phyloP scores from a whole-genome alignment of 1,140 invertebrate species.

The Araneus ventricosus region DNA sequence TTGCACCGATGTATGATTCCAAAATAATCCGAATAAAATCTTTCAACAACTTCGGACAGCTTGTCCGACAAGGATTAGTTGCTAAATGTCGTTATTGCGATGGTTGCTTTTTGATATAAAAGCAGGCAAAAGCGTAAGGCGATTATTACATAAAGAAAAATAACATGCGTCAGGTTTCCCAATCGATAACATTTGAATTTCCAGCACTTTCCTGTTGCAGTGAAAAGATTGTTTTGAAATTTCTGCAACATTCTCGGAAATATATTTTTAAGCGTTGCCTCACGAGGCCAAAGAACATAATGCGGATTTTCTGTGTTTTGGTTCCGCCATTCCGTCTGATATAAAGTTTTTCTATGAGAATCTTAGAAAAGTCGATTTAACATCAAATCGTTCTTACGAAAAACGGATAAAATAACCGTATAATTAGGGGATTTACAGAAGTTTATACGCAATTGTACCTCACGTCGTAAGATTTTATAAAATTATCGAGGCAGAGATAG shows the following conservation, averaged over 20 bases:
- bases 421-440: too few relatives aligned
- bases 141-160: neutral
- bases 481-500: too few relatives aligned
- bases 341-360: neutral
- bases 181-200: neutral
- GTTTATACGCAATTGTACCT: too few relatives aligned
- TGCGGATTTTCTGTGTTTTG: neutral
- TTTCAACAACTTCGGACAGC: neutral
- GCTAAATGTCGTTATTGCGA: neutral
- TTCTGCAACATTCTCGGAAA: neutral
- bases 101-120: neutral
- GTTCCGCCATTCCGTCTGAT: neutral
- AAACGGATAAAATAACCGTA: too few relatives aligned
- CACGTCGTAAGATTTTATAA: too few relatives aligned
- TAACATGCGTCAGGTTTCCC: neutral
- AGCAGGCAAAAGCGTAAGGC: neutral
- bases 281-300: neutral
- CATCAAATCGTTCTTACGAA: too few relatives aligned
- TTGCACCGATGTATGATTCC: neutral
- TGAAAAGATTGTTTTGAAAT: neutral
- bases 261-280: neutral
- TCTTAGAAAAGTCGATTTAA: neutral
- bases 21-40: neutral
- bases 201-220: neutral
- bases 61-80: neutral